Base-by-base conservation (phyloP, 1,140 invertebrate species). In the Oncopodura yosiiana region DNA sequence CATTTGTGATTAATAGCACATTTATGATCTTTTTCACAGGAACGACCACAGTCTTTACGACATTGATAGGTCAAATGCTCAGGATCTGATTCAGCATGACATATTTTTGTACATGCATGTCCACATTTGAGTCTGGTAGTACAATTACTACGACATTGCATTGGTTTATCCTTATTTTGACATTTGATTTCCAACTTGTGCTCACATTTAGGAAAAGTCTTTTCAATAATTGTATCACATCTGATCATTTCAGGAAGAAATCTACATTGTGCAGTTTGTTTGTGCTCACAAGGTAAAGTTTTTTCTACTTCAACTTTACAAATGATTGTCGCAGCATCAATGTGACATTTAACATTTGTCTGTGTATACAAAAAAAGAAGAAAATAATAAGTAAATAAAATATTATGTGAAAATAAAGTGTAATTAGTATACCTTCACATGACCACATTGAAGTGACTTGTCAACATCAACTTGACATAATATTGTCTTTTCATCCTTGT, bases 281-380 rank as follows among this genome's bases (percentile, higher is more conserved):
- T 29, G 37, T 64, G 63, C 3, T 50, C 54, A 55, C 63, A 64
- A 4, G 53, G 46, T 6, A 64, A 27, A 2, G 3, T 43, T 32
- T 57, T 57, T 5, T 29, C 19, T 14, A 53, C 49, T 14, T 14
- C 38, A 12, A 45, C 37, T 38, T 42, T 60, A 30, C 63, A 64
- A 1, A 18, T 50, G 21, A 62, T 44, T 11, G 38, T 43, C 2
- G 21, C 43, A 5, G 54, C 21, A 52, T 63, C 58, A 3, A 24
- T 24, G 26, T 61, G 46, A 42, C 63, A 65, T 34, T 60, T 37
- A n/a, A 45, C 4, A 3, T 39, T n/a, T n/a, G n/a, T n/a, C n/a
- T n/a, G n/a, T n/a, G n/a, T n/a, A n/a, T n/a, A n/a, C n/a, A n/a
- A n/a, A n/a, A n/a, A n/a, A n/a, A n/a, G n/a, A n/a, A n/a, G n/a